Base-by-base conservation (phyloP, 1,140 invertebrate species). In the Pristionchus pacificus region DNA sequence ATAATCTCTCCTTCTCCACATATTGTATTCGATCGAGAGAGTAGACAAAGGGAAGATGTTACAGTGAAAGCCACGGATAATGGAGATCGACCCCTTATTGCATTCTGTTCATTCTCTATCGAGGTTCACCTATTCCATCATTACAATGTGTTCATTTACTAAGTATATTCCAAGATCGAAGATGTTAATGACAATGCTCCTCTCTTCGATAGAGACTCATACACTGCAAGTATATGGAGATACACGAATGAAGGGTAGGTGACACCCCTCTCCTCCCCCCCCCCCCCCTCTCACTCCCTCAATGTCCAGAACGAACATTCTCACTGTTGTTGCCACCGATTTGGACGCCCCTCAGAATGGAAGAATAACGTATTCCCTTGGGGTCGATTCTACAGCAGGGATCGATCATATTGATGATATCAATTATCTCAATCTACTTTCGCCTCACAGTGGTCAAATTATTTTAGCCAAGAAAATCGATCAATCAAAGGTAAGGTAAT, bases 101-200 rank as follows among this genome's bases (percentile, higher is more conserved):
- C 81, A 33, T 82, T 82, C 65, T 82, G 80, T 71, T 79, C 81
- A 58, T 82, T 82, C 65, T 78, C 76, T 14, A 81, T 82, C 2
- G 73, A 79, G 68, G 74, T 49, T 49, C 6, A 19, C 6, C 6
- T 49, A 6, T 49, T 49, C 38, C 38, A 49, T 49, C 38, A 10
- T 49, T 6, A 10, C 38, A 10, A 49, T 49, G 6, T 19, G 19
- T 49, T 49, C 38, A 6, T 19, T n/a, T n/a, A n/a, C n/a, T n/a
- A n/a, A n/a, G n/a, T n/a, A n/a, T n/a, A n/a, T n/a, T 49, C 38
- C 19, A 10, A 49, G 38, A 49, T 82, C 2, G 58, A 76, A 15
- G 80, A 81, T 55, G 72, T 78, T 19, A 82, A 82, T 63, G 80
- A 83, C 57, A 81, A 83, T 69, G 62, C 75, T 14, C 80, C 81